A percentile compares a stretch with the other conserved stretches of the same genome.
Evolutionary conservation across 1,140 invertebrate genomes (phyloP).

Genomic region (Polyergus mexicanus): DNA sequence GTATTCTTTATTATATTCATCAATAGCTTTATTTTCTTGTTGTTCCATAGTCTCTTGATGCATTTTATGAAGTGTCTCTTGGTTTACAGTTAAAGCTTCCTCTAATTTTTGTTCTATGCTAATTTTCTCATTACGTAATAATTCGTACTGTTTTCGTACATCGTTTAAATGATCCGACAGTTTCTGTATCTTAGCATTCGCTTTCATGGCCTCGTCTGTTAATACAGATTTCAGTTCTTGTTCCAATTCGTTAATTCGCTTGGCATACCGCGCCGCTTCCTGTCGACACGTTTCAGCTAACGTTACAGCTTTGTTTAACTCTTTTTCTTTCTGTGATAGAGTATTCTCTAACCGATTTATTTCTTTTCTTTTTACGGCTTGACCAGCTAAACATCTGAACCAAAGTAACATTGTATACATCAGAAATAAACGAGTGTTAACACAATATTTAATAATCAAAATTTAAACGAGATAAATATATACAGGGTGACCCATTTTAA

Average conservation of each 20-base stretch:
- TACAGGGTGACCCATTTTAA: too few species aligned
- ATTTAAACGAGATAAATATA: background rate
- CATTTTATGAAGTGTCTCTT: slow-evolving; percentile 78
- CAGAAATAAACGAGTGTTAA: background rate
- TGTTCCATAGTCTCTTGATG: slow-evolving; percentile 78
- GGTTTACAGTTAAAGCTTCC: slow-evolving; percentile 78
- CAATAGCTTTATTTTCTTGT: slow-evolving; percentile 75
- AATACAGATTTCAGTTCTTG: slow-evolving; percentile 81
- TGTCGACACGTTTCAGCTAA: slow-evolving; percentile 72
- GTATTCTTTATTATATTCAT: slow-evolving; percentile 83
- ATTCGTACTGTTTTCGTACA: slow-evolving; percentile 79
- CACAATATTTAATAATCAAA: background rate
- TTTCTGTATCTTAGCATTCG: slow-evolving; percentile 81
- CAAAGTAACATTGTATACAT: slow-evolving; percentile 13
- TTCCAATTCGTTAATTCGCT: slow-evolving; percentile 81
- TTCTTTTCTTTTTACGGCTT: slow-evolving; percentile 82
- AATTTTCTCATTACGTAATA: slow-evolving; percentile 77
- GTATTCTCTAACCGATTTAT: slow-evolving; percentile 81
- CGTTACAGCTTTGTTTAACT: slow-evolving; percentile 78
- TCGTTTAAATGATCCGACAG: slow-evolving; percentile 81
- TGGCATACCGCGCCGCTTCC: slow-evolving; percentile 76
- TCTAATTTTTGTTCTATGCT: slow-evolving; percentile 79
- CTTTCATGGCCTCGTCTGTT: slow-evolving; percentile 81
- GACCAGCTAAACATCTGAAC: slow-evolving; percentile 79
- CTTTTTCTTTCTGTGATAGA: slow-evolving; percentile 80